phyloP scores from a whole-genome alignment of 1,140 invertebrate species.

The Whitmania pigra region DNA sequence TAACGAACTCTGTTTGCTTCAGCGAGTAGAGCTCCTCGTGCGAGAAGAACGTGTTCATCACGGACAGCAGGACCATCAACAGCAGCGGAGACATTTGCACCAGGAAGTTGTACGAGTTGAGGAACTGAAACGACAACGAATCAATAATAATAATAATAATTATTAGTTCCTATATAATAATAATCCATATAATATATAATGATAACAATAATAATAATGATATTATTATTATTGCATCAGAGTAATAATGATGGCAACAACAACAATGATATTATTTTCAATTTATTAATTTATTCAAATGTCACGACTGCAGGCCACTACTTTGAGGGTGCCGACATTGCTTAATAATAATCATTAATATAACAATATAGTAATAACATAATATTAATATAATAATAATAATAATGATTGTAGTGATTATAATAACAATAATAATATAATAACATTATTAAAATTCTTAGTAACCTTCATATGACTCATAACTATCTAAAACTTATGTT shows the following conservation, averaged over 20 bases:
- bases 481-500: no score
- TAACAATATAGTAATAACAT: no score
- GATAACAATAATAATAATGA: no score
- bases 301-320: no score
- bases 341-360: no score
- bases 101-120: constrained; percentile 12
- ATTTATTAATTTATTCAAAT: neutral
- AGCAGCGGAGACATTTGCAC: constrained; percentile 13
- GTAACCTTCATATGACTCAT: no score
- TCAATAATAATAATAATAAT: constrained; percentile 14
- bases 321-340: no score
- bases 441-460: no score
- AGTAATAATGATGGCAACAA: neutral
- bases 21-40: constrained; percentile 6
- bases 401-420: no score
- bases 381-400: no score
- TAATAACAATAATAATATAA: no score
- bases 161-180: no score
- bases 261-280: neutral
- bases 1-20: neutral
- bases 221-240: neutral
- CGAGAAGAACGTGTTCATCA: constrained; percentile 11
- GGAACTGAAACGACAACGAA: neutral
- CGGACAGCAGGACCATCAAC: constrained; percentile 1
- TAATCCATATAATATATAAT: neutral